Percentiles rank a stretch among this genome's conserved stretches.
These are phyloP conservation scores for Deladenus siricidicola DNA, from an alignment of 2,888 invertebrate species.

Conservation along the genomic window DNA sequence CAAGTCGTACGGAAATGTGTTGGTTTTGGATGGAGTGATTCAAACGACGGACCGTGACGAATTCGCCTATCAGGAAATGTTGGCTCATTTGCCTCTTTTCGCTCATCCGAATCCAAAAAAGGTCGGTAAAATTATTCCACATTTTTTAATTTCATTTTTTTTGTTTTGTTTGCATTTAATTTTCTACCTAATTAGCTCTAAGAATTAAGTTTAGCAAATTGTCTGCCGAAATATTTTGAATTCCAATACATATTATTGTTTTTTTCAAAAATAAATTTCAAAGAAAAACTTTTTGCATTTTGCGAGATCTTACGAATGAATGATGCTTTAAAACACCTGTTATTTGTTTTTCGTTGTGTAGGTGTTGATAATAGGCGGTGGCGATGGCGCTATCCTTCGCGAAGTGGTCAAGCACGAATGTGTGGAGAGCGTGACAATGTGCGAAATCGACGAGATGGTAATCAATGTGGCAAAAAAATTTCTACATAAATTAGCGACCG, in stretches of 20 bases:
- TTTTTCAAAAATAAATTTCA: too few relatives aligned
- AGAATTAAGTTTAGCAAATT: too few relatives aligned
- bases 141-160: not conserved
- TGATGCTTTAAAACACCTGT: too few relatives aligned
- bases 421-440: conserved; percentile 76
- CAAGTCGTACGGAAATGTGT: conserved; percentile 71
- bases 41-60: conserved; percentile 94
- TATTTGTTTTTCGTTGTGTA: too few relatives aligned
- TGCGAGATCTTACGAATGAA: too few relatives aligned
- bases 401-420: conserved; percentile 85
- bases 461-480: conserved; percentile 79
- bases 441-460: conserved; percentile 88
- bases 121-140: conserved; percentile 57
- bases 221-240: too few relatives aligned
- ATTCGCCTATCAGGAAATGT: conserved; percentile 97
- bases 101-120: conserved; percentile 81
- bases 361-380: conserved; percentile 89
- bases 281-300: too few relatives aligned
- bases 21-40: conserved; percentile 88
- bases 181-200: too few relatives aligned
- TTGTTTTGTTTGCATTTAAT: too few relatives aligned
- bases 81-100: conserved; percentile 82
- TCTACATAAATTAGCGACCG: conserved; percentile 80
- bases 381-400: conserved; percentile 91
- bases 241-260: too few relatives aligned